A percentile compares a stretch with the other conserved stretches of the same genome.
These are phyloP conservation scores for Danio tinwini DNA, from an alignment of 2,797 vertebrate genomes.

Conservation along the genomic window DNA sequence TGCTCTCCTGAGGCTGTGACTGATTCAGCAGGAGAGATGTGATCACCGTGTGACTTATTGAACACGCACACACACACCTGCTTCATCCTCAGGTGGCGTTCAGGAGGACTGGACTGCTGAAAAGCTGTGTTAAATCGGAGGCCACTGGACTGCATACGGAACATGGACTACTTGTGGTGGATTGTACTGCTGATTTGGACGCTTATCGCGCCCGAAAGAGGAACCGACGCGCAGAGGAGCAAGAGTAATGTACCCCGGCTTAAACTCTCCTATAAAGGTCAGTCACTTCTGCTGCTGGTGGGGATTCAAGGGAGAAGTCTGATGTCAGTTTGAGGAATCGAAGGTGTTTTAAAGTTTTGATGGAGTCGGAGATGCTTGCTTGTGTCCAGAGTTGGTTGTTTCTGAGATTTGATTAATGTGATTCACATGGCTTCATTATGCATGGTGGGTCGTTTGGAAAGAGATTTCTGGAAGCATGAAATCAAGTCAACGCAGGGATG, in stretches of 20 bases:
- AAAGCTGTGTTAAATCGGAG: conserved; percentile 57
- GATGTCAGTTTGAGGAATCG: neutral
- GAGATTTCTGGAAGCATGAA: neutral
- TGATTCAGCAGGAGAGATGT: conserved; percentile 68
- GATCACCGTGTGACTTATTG: conserved; percentile 60
- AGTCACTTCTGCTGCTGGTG: conserved; percentile 56
- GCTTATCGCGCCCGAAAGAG: conserved; percentile 76
- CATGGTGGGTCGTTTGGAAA: neutral
- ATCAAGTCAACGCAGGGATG: neutral
- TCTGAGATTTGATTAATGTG: neutral
- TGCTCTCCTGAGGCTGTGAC: conserved; percentile 58
- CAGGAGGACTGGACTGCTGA: conserved; percentile 61
- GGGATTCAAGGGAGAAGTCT: neutral
- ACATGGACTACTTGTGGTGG: conserved; percentile 88
- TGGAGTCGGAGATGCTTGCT: neutral
- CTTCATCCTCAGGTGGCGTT: conserved; percentile 56
- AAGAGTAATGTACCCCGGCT: conserved; percentile 91
- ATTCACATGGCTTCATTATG: conserved; percentile 8
- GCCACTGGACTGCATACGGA: conserved; percentile 68
- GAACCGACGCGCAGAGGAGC: conserved; percentile 79
- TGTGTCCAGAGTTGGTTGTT: neutral
- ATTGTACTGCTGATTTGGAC: conserved; percentile 84
- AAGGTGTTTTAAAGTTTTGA: conserved; percentile 10
- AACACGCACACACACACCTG: conserved; percentile 45
- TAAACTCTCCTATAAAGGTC: conserved; percentile 95